Conservation (phyloP, 1,140 invertebrate genomes). For the Ips typographus region DNA sequence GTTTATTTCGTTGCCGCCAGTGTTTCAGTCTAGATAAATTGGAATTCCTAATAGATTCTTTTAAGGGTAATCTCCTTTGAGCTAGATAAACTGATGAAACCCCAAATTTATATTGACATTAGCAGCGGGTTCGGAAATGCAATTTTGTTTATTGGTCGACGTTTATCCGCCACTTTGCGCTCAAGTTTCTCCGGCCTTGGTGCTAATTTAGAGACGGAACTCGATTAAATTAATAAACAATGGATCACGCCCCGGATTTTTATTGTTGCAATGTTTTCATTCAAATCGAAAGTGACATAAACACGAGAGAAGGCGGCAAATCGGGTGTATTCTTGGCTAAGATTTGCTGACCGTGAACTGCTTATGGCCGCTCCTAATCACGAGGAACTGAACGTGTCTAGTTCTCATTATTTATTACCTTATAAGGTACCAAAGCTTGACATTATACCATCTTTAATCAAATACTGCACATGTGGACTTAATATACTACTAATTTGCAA, state of each 20-base stretch:
- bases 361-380: constrained; percentile 4
- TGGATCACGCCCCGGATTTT: too few relatives aligned
- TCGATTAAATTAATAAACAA: too few relatives aligned
- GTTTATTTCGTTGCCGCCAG: constrained; percentile 14
- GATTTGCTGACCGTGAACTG: constrained; percentile 9
- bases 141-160: constrained; percentile 18
- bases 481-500: too few relatives aligned
- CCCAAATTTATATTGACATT: constrained; percentile 26
- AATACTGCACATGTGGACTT: too few relatives aligned
- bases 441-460: neutral
- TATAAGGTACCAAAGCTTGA: neutral
- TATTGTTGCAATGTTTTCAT: too few relatives aligned
- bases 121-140: constrained; percentile 12
- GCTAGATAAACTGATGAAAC: constrained; percentile 30
- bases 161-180: neutral
- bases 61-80: constrained; percentile 26
- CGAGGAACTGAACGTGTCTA: constrained; percentile 6
- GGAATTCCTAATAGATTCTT: constrained; percentile 23
- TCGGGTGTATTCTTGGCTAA: constrained; percentile 3
- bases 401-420: neutral
- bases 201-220: too few relatives aligned
- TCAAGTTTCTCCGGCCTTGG: too few relatives aligned
- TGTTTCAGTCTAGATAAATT: constrained; percentile 22
- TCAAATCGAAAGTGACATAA: neutral
- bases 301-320: constrained; percentile 6